Percentiles rank a stretch among this genome's conserved stretches.
Evolutionary conservation across 1,140 invertebrate genomes (phyloP).

Genomic region (Anoplolepis gracilipes): DNA sequence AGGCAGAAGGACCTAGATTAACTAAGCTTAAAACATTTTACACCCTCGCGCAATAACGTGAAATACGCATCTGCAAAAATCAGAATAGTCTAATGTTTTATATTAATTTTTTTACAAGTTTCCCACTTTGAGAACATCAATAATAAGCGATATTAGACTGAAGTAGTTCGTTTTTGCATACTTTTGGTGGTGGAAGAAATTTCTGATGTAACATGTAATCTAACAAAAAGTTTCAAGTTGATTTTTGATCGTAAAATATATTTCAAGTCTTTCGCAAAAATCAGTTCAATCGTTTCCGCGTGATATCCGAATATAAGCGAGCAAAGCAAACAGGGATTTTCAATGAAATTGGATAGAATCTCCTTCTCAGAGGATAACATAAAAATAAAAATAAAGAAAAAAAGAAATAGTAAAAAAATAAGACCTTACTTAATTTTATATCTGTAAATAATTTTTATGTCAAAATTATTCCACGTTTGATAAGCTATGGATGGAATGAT

Average conservation of each 20-base stretch:
- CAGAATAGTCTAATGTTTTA: neutral
- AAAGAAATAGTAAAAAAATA: neutral
- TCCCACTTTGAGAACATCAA: neutral
- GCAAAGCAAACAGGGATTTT: neutral
- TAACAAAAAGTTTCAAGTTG: conserved; percentile 22
- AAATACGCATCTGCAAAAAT: neutral
- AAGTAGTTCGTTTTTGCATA: neutral
- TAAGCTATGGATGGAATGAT: conserved; percentile 13
- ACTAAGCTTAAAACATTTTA: conserved; percentile 42
- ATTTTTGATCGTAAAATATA: conserved; percentile 28
- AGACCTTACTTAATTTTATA: neutral
- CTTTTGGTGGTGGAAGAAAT: conserved; percentile 3
- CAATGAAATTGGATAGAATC: conserved; percentile 24
- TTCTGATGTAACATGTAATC: neutral
- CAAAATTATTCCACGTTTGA: conserved; percentile 22
- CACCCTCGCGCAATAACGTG: neutral
- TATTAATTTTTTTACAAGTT: neutral
- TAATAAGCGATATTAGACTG: neutral
- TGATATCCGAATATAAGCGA: conserved; percentile 18
- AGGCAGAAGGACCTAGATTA: conserved; percentile 37
- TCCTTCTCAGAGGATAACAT: neutral
- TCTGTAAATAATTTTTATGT: neutral
- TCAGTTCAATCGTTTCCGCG: conserved; percentile 6
- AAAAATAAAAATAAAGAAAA: neutral
- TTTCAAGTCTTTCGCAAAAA: conserved; percentile 32